Conservation (phyloP, 2,797 vertebrate species). For the Rhodeus uyekii region DNA sequence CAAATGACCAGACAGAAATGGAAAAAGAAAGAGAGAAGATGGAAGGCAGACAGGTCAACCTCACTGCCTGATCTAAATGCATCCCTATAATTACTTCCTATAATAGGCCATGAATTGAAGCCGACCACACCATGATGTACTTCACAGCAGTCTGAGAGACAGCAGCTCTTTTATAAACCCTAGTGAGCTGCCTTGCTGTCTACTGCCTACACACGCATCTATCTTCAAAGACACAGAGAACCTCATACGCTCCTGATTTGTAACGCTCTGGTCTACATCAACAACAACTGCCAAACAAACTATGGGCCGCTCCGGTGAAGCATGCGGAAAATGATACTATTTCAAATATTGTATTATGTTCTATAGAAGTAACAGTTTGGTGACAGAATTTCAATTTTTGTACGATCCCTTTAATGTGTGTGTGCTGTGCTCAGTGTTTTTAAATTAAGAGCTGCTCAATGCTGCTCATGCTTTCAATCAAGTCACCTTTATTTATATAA, state of each 20-base stretch:
- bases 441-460: too few species aligned
- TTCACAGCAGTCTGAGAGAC: slow-evolving; percentile 28
- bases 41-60: slow-evolving; percentile 14
- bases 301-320: not conserved
- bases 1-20: slow-evolving; percentile 26
- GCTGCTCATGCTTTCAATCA: too few species aligned
- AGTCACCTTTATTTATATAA: too few species aligned
- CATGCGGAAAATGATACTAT: not conserved
- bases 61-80: slow-evolving; percentile 49
- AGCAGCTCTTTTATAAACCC: slow-evolving; percentile 34
- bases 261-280: not conserved
- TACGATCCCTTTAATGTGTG: too few species aligned
- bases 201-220: not conserved
- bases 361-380: too few species aligned
- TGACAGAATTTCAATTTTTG: too few species aligned
- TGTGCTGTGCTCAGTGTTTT: too few species aligned
- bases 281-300: not conserved
- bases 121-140: slow-evolving; percentile 36
- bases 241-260: not conserved
- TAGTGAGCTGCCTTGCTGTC: slow-evolving; percentile 3
- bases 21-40: not conserved
- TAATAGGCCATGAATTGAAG: slow-evolving; percentile 44
- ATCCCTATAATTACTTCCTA: slow-evolving; percentile 49
- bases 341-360: too few species aligned
- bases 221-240: not conserved